Evolutionary conservation across 2,797 vertebrate species (phyloP).

Genomic region (Helicolenus hilgendorfi): DNA sequence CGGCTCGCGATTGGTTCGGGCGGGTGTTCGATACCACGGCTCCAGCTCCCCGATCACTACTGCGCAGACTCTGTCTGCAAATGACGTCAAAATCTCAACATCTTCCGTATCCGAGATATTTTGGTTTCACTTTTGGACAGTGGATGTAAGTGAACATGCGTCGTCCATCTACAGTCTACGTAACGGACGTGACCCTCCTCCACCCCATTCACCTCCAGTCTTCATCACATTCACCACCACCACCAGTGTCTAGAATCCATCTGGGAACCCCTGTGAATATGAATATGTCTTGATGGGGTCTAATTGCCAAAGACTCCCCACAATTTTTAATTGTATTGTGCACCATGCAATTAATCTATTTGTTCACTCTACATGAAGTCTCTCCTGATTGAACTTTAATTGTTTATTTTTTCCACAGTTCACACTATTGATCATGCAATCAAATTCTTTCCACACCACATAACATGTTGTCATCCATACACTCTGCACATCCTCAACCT

Average conservation of each 20-base stretch:
- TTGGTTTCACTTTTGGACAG: too few species aligned
- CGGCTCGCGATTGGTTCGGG: too few species aligned
- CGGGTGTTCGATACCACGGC: too few species aligned
- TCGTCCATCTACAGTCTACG: too few species aligned
- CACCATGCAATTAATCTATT: background rate
- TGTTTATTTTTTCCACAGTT: conserved; percentile 17
- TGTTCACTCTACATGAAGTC: background rate
- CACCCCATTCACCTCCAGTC: background rate
- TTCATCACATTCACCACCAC: background rate
- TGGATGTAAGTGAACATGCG: too few species aligned
- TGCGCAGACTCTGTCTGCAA: too few species aligned
- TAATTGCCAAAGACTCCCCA: background rate
- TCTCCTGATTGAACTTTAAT: background rate
- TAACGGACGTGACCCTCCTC: background rate
- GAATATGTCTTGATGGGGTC: background rate
- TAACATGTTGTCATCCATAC: conserved; percentile 40
- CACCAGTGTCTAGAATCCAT: background rate
- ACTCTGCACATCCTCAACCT: conserved; percentile 35
- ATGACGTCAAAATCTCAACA: too few species aligned
- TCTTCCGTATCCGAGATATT: too few species aligned
- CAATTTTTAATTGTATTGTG: background rate
- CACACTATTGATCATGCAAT: conserved; percentile 19
- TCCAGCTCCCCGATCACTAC: too few species aligned
- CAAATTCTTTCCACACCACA: conserved; percentile 28
- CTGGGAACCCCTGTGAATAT: too few species aligned